phyloP scores from a whole-genome alignment of 2,113 vertebrate genomes.

The Lepisosteus osseus region DNA sequence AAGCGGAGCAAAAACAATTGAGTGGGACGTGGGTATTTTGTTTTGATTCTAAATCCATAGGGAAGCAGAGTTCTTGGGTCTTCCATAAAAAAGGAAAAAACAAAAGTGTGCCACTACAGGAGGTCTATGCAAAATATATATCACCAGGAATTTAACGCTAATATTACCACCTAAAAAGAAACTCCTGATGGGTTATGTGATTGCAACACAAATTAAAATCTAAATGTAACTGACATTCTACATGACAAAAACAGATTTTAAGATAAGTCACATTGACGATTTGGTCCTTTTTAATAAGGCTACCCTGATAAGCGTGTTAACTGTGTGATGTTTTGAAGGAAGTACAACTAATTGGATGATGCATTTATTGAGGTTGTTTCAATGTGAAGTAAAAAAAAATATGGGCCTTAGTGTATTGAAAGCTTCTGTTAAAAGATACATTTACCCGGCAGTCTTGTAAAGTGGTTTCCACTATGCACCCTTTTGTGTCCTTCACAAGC shows the following conservation, averaged over 20 bases:
- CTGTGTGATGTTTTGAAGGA: not conserved
- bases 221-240: too few relatives aligned
- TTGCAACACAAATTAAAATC: too few relatives aligned
- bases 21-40: conserved; percentile 10
- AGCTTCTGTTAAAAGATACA: conserved; percentile 2
- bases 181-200: too few relatives aligned
- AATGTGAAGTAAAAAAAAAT: not conserved
- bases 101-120: not conserved
- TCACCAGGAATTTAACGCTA: too few relatives aligned
- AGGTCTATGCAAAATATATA: not conserved
- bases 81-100: not conserved
- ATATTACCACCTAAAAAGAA: too few relatives aligned
- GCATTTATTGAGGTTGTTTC: not conserved
- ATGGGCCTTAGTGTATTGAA: conserved; percentile 5
- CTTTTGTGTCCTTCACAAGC: conserved; percentile 21
- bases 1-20: conserved; percentile 10
- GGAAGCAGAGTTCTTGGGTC: not conserved
- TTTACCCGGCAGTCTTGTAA: conserved; percentile 10
- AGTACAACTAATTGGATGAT: not conserved
- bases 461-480: conserved; percentile 17
- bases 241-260: not conserved
- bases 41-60: conserved; percentile 7
- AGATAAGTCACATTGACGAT: not conserved
- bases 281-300: not conserved
- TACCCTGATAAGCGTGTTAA: not conserved